A percentile compares a stretch with the other conserved stretches of the same genome.
phyloP scores from a whole-genome alignment of 2,888 invertebrate genomes.

The Cynaeus angustus region DNA sequence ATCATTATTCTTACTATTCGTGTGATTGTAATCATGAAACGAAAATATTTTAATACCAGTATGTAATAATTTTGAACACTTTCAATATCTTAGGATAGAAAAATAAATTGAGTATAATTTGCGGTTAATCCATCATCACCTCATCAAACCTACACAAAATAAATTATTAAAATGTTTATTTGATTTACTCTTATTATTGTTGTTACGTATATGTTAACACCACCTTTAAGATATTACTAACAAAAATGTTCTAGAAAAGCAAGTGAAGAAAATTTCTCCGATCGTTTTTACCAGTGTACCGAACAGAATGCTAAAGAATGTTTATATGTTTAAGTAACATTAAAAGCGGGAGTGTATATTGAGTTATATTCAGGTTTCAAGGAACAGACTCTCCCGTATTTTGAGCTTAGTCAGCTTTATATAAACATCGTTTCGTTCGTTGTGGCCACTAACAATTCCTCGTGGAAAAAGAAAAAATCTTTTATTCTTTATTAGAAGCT shows the following conservation, averaged over 20 bases:
- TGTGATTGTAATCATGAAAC: too few relatives aligned
- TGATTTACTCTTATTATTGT: constrained; percentile 11
- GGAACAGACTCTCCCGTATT: constrained; percentile 62
- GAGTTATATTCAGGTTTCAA: constrained; percentile 66
- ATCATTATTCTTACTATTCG: too few relatives aligned
- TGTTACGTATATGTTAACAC: constrained; percentile 16
- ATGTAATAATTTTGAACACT: too few relatives aligned
- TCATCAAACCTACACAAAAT: constrained; percentile 22
- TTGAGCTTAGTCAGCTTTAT: constrained; percentile 47
- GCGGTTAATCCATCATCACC: constrained; percentile 3
- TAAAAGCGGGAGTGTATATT: constrained; percentile 64
- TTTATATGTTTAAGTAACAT: constrained; percentile 65
- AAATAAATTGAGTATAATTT: neutral
- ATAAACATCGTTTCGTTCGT: constrained; percentile 50
- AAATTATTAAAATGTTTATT: constrained; percentile 31
- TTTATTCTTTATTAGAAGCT: too few relatives aligned
- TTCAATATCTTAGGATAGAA: neutral
- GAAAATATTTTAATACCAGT: too few relatives aligned
- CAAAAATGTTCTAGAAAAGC: neutral
- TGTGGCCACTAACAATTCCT: constrained; percentile 45
- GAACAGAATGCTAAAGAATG: constrained; percentile 58
- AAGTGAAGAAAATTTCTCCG: too few relatives aligned
- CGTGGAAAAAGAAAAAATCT: constrained; percentile 10
- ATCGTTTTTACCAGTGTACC: constrained; percentile 59
- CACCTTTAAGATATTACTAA: constrained; percentile 8